A percentile compares a stretch with the other conserved stretches of the same genome.
phyloP scores from a whole-genome alignment of 2,888 invertebrate species.

The Nomada lathburiana region DNA sequence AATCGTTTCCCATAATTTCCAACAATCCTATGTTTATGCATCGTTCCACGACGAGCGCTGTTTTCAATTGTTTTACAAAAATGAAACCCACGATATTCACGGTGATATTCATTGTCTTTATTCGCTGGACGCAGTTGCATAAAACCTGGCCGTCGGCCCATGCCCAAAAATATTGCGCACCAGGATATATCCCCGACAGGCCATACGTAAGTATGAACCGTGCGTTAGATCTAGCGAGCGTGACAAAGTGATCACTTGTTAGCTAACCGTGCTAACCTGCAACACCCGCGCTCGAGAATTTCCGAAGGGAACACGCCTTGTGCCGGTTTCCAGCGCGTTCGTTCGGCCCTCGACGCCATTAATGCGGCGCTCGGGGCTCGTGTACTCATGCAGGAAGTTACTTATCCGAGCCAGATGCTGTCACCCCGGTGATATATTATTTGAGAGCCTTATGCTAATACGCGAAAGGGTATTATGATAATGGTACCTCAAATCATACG shows the following conservation, averaged over 20 bases:
- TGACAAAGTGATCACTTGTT: conserved; percentile 5
- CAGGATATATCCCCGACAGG: no score
- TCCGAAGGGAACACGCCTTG: conserved; percentile 21
- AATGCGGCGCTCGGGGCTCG: conserved; percentile 69
- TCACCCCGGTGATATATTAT: conserved; percentile 78
- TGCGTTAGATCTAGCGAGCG: not conserved
- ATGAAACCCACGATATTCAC: no score
- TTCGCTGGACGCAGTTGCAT: no score
- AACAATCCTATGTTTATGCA: no score
- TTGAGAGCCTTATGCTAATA: conserved; percentile 79
- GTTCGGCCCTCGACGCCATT: conserved; percentile 63
- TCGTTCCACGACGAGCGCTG: no score
- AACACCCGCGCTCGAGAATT: conserved; percentile 12
- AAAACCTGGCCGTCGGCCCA: no score
- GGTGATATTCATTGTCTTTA: no score
- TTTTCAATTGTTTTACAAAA: no score
- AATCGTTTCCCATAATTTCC: no score
- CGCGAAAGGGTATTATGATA: conserved; percentile 12
- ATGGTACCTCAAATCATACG: conserved; percentile 9
- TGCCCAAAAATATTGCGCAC: no score
- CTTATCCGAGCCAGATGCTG: conserved; percentile 76
- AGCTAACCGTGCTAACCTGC: conserved; percentile 12
- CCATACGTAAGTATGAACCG: no score
- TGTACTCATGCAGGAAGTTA: conserved; percentile 76
- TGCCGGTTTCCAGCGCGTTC: conserved; percentile 8